Conservation (phyloP, 2,888 invertebrate species). For the Hemaris fuciformis region DNA sequence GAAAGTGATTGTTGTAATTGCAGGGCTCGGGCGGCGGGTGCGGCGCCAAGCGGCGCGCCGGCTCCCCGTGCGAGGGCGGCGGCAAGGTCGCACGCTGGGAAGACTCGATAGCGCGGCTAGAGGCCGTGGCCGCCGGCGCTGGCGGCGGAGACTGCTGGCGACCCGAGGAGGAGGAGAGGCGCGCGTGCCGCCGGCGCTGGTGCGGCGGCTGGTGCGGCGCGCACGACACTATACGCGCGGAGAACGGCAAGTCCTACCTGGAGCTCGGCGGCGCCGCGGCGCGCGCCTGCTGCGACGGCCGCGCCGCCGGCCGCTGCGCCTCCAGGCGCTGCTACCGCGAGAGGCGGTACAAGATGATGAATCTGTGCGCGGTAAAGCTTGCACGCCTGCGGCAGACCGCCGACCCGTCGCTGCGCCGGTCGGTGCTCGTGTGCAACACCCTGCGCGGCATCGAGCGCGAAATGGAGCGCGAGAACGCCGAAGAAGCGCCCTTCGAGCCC, state of each 20-base stretch:
- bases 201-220: constrained; percentile 80
- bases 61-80: constrained; percentile 76
- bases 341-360: constrained; percentile 92
- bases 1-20: constrained; percentile 41
- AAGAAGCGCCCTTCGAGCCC: constrained; percentile 78
- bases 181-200: constrained; percentile 80
- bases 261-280: constrained; percentile 91
- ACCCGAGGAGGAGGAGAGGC: constrained; percentile 77
- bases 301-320: constrained; percentile 88
- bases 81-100: constrained; percentile 79
- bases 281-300: constrained; percentile 88
- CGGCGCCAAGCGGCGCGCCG: constrained; percentile 79
- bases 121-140: constrained; percentile 83
- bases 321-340: constrained; percentile 92
- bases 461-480: constrained; percentile 87
- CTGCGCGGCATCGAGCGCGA: constrained; percentile 93
- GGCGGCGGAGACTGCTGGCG: constrained; percentile 83
- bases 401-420: constrained; percentile 93
- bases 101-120: constrained; percentile 74
- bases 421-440: constrained; percentile 96
- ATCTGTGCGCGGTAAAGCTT: constrained; percentile 95
- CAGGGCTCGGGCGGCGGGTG: constrained; percentile 80
- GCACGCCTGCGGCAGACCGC: constrained; percentile 93
- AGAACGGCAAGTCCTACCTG: constrained; percentile 94
- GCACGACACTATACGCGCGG: constrained; percentile 92